Evolutionary conservation across 2,888 invertebrate genomes (phyloP).

Genomic region (Chydorus sphaericus): DNA sequence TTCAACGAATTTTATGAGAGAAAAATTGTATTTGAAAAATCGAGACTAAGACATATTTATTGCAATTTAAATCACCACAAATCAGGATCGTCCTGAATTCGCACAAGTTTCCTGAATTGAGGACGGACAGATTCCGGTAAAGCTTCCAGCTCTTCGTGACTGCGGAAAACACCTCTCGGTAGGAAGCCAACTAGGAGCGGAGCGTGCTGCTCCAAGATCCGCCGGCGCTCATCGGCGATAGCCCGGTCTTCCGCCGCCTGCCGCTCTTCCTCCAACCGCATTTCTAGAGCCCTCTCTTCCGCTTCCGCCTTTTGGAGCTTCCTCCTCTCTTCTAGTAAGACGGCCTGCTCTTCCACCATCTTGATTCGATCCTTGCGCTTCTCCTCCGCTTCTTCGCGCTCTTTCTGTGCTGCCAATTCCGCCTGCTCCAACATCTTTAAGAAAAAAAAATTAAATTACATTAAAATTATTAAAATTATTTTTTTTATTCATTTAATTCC

Average conservation of each 20-base stretch:
- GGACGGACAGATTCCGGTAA: not conserved
- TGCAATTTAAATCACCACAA: too few species aligned
- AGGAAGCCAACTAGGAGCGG: slow-evolving; percentile 11
- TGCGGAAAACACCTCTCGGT: slow-evolving; percentile 4
- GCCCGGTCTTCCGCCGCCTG: slow-evolving; percentile 3
- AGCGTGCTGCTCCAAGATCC: slow-evolving; percentile 9
- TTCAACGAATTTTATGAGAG: too few species aligned
- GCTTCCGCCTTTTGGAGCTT: not conserved
- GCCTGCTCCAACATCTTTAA: slow-evolving; percentile 9
- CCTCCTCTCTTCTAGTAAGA: not conserved
- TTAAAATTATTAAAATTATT: too few species aligned
- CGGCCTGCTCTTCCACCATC: not conserved
- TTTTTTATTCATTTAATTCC: too few species aligned
- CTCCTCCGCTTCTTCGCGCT: not conserved
- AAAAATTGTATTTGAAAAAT: too few species aligned
- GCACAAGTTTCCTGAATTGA: not conserved
- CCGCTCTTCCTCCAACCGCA: not conserved
- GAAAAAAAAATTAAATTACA: too few species aligned
- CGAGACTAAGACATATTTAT: too few species aligned
- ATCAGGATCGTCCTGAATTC: slow-evolving; percentile 11
- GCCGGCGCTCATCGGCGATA: slow-evolving; percentile 5
- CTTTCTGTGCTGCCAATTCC: not conserved
- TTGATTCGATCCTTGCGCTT: not conserved
- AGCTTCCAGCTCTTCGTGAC: not conserved
- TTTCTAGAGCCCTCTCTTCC: not conserved